phyloP scores from a whole-genome alignment of 2,797 vertebrate species.

The Chrosomus eos region DNA sequence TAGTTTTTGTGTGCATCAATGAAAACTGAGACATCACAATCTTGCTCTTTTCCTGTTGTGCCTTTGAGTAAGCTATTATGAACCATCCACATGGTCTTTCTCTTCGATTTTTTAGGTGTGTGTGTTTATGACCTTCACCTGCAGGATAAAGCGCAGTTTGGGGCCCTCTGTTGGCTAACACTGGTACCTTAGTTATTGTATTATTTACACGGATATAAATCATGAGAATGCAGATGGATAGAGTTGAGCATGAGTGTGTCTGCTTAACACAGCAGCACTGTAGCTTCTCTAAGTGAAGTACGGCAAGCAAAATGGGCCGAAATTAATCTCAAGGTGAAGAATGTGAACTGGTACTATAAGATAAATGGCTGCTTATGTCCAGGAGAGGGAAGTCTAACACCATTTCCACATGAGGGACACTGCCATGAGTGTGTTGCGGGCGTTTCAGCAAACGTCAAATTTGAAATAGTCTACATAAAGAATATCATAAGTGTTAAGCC shows the following conservation, averaged over 20 bases:
- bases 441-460: background rate
- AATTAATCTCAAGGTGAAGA: background rate
- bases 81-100: background rate
- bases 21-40: background rate
- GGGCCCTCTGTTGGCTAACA: slow-evolving; percentile 57
- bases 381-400: slow-evolving; percentile 45
- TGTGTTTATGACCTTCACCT: slow-evolving; percentile 35
- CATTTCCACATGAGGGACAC: background rate
- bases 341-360: background rate
- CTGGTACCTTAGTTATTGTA: slow-evolving; percentile 28
- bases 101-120: too few species aligned
- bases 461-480: background rate
- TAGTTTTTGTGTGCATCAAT: background rate
- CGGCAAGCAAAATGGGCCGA: background rate
- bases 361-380: slow-evolving; percentile 57
- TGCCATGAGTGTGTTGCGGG: background rate
- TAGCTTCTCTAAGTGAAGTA: background rate
- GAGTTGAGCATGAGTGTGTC: background rate
- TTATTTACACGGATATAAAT: background rate
- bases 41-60: background rate
- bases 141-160: slow-evolving; percentile 35
- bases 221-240: slow-evolving; percentile 62
- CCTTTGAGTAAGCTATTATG: background rate
- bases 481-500: background rate
- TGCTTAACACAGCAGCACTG: background rate